A percentile compares a stretch with the other conserved stretches of the same genome.
Evolutionary conservation across 2,888 invertebrate genomes (phyloP).

Genomic region (Prionchulus punctatus): DNA sequence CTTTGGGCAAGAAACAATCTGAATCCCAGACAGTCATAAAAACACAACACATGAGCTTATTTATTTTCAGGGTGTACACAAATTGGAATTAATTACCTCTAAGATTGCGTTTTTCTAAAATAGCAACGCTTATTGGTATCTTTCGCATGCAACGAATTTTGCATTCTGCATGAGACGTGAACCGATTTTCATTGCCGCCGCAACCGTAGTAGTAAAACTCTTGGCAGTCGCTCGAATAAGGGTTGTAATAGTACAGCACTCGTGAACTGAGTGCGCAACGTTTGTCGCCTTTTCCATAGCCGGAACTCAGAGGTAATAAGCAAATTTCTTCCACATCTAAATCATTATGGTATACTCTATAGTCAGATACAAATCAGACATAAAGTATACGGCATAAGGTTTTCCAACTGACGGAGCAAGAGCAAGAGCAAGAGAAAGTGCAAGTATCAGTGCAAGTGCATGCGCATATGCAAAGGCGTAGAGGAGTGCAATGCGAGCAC

Average conservation of each 20-base stretch:
- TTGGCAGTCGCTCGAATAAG: conserved; percentile 18
- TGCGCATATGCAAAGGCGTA: too few species aligned
- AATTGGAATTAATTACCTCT: neutral
- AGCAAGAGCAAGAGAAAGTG: too few species aligned
- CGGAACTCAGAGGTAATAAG: conserved; percentile 22
- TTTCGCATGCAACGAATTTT: conserved; percentile 12
- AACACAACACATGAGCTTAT: conserved; percentile 13
- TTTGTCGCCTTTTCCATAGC: conserved; percentile 20
- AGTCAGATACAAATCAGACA: too few species aligned
- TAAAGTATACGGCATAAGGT: too few species aligned
- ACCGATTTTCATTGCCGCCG: conserved; percentile 25
- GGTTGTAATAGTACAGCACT: conserved; percentile 23
- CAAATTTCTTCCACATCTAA: too few species aligned
- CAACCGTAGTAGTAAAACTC: conserved; percentile 27
- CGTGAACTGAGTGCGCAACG: conserved; percentile 21
- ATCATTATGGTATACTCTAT: too few species aligned
- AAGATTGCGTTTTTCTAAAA: too few species aligned
- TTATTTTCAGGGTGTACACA: neutral
- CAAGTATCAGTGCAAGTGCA: too few species aligned
- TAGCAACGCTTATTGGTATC: too few species aligned
- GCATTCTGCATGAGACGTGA: conserved; percentile 24
- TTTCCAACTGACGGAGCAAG: too few species aligned
- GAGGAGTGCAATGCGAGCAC: too few species aligned
- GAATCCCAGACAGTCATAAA: too few species aligned
- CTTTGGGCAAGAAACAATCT: conserved; percentile 20